A percentile compares a stretch with the other conserved stretches of the same genome.
Evolutionary conservation across 1,140 invertebrate genomes (phyloP).

Genomic region (Pollicipes pollicipes): DNA sequence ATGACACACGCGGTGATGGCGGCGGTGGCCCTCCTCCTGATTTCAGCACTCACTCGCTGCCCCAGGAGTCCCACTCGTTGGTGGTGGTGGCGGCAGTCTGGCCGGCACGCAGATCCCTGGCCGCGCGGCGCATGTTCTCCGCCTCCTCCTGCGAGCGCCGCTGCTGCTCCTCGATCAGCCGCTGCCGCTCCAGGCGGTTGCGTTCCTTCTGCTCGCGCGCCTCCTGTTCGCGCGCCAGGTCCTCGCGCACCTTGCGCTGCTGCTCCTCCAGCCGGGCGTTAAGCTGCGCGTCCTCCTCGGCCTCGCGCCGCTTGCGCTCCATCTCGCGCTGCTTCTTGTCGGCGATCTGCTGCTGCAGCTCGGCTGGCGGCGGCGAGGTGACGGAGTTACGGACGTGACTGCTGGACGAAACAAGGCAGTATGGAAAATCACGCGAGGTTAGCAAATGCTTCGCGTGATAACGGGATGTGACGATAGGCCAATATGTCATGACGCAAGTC

Average conservation of each 20-base stretch:
- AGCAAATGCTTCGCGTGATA: no score
- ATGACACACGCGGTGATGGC: no score
- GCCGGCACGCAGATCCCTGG: neutral
- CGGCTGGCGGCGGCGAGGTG: no score
- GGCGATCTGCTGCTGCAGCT: neutral
- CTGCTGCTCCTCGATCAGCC: neutral
- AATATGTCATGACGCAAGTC: no score
- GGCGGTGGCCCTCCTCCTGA: no score
- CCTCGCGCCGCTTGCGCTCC: neutral
- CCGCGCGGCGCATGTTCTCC: neutral
- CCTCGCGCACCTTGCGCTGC: neutral
- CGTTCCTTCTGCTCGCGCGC: neutral
- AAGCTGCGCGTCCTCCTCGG: neutral
- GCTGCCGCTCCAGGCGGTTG: neutral
- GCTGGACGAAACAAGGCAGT: no score
- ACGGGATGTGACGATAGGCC: no score
- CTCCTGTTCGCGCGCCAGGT: neutral
- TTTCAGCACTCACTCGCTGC: neutral
- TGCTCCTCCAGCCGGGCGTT: neutral
- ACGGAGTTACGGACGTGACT: no score
- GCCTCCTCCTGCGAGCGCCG: neutral
- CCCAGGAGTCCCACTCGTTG: neutral
- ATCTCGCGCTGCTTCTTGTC: neutral
- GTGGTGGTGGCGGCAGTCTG: neutral
- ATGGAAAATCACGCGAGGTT: no score